Conservation (phyloP, 2,113 vertebrate genomes). For the Gambusia holbrooki region DNA sequence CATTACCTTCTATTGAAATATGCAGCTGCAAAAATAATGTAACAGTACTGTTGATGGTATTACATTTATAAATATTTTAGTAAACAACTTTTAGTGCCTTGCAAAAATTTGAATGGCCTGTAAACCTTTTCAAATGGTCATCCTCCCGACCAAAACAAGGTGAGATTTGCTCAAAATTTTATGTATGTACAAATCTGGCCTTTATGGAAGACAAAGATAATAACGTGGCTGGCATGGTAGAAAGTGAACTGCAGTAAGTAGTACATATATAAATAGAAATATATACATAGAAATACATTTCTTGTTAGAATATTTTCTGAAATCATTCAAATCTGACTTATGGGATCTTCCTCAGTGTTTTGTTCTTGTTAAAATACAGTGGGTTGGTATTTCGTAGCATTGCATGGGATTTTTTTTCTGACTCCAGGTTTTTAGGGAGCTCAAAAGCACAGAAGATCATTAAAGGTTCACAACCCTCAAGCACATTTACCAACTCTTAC, state of each 20-base stretch:
- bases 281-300: background rate
- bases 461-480: slow-evolving; percentile 14
- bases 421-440: slow-evolving; percentile 6
- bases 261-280: background rate
- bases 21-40: too few species aligned
- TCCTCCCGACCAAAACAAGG: background rate
- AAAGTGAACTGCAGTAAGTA: too few species aligned
- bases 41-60: too few species aligned
- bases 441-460: background rate
- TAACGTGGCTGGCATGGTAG: too few species aligned
- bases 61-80: too few species aligned
- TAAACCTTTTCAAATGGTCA: too few species aligned
- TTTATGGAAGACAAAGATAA: too few species aligned
- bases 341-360: background rate
- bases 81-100: too few species aligned
- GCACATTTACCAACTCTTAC: slow-evolving; percentile 10
- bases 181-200: too few species aligned
- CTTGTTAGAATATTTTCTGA: background rate
- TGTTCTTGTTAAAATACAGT: background rate
- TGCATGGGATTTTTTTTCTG: background rate
- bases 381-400: background rate
- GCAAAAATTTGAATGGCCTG: too few species aligned
- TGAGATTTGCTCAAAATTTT: background rate
- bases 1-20: background rate
- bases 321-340: background rate